These are phyloP conservation scores for Paralichthys olivaceus DNA, from an alignment of 2,113 vertebrate species.

Conservation along the genomic window DNA sequence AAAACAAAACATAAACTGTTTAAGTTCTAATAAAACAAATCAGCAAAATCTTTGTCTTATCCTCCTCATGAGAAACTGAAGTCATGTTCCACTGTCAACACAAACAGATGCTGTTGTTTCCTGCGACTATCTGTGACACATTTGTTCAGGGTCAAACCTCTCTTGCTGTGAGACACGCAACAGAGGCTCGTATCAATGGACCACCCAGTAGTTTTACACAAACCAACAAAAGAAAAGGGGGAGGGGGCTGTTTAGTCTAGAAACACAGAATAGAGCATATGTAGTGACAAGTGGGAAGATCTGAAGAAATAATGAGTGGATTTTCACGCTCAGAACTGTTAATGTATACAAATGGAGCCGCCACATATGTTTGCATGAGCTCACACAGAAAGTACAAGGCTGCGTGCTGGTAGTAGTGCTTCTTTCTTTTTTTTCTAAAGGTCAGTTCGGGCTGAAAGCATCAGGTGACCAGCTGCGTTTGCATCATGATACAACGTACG, in stretches of 20 bases:
- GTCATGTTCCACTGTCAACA: conserved; percentile 44
- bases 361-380: conserved; percentile 19
- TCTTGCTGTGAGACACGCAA: conserved; percentile 62
- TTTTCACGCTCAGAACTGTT: conserved; percentile 64
- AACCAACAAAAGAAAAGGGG: conserved; percentile 43
- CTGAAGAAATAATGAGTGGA: conserved; percentile 57
- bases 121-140: conserved; percentile 54
- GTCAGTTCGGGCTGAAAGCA: conserved; percentile 53
- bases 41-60: conserved; percentile 14
- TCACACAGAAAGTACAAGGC: conserved; percentile 16
- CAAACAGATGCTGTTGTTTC: conserved; percentile 56
- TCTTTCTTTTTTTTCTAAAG: conserved; percentile 38
- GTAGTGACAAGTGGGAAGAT: conserved; percentile 60
- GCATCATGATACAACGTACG: conserved; percentile 29
- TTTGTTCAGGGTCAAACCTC: conserved; percentile 75
- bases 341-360: conserved; percentile 56
- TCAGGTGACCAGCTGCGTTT: conserved; percentile 79
- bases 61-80: conserved; percentile 48
- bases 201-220: conserved; percentile 81
- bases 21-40: conserved; percentile 46
- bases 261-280: conserved; percentile 41
- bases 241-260: conserved; percentile 27
- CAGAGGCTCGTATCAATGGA: conserved; percentile 75
- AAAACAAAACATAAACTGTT: conserved; percentile 12
- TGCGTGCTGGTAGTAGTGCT: conserved; percentile 8